Evolutionary conservation across 2,113 vertebrate species (phyloP).

Genomic region (Bos taurus): ARS-UCD2.0 NC_037335.1:81179501-81180000

Average conservation of each 20-base stretch:
- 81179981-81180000: background rate
- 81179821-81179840: background rate
- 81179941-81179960: background rate
- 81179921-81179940: background rate
- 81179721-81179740: background rate
- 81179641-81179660: constrained; percentile 6
- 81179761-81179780: background rate
- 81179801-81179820: background rate
- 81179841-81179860: background rate
- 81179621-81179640: constrained; percentile 8
- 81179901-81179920: background rate
- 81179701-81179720: background rate
- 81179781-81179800: background rate
- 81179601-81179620: background rate
- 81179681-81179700: background rate
- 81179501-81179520: background rate
- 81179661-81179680: background rate
- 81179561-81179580: background rate
- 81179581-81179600: constrained; percentile 13
- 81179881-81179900: background rate
- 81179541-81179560: background rate
- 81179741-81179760: background rate
- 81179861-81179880: background rate
- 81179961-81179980: background rate
- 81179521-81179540: background rate